Conservation (phyloP, 2,797 vertebrate genomes). For the Serranus cabrilla region DNA sequence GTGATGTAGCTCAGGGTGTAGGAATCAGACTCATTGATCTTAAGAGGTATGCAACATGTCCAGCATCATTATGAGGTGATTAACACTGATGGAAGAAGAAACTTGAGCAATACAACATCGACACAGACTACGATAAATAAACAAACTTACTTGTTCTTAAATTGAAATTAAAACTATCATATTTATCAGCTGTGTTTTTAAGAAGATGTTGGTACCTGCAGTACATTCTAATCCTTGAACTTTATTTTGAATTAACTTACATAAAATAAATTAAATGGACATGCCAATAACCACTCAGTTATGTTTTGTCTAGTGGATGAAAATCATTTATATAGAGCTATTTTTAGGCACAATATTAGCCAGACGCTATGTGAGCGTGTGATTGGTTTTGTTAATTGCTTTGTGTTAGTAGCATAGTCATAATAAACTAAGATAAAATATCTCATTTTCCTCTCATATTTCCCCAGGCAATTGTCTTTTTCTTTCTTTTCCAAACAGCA, state of each 20-base stretch:
- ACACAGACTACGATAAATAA: neutral
- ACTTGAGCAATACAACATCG: neutral
- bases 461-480: constrained; percentile 11
- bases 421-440: constrained; percentile 24
- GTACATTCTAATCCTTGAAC: neutral
- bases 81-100: constrained; percentile 16
- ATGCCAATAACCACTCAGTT: neutral
- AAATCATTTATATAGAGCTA: neutral
- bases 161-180: no score
- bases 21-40: constrained; percentile 23
- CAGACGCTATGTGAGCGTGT: neutral
- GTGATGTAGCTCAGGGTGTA: neutral
- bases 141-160: no score
- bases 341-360: constrained; percentile 10
- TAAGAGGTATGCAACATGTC: neutral
- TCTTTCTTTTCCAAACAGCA: neutral
- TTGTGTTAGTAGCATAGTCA: constrained; percentile 19
- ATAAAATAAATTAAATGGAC: neutral
- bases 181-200: neutral
- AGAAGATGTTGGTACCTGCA: neutral
- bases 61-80: constrained; percentile 14
- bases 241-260: neutral
- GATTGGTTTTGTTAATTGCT: constrained; percentile 52
- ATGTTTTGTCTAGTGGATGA: accelerated
- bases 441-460: constrained; percentile 11